Conservation (phyloP, 2,113 vertebrate species). For the Eulemur rufifrons region DNA sequence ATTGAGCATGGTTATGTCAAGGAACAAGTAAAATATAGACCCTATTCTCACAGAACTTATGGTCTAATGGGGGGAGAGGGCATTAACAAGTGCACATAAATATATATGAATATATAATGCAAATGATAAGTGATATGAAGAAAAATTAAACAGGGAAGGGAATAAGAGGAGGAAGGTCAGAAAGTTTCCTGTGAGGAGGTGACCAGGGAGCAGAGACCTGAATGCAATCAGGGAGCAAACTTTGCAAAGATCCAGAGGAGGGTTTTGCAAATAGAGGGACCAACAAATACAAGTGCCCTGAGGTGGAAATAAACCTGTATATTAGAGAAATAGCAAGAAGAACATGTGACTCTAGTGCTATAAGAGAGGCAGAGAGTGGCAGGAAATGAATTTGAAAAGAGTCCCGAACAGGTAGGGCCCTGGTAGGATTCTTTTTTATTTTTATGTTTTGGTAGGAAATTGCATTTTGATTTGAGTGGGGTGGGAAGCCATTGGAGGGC, state of each 20-base stretch:
- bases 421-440: neutral
- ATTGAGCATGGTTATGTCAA: neutral
- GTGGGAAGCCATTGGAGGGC: neutral
- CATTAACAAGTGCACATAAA: neutral
- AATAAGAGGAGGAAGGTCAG: neutral
- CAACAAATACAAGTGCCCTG: neutral
- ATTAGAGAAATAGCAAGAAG: neutral
- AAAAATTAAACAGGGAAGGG: neutral
- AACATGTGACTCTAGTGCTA: neutral
- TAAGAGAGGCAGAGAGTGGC: neutral
- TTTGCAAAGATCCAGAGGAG: neutral
- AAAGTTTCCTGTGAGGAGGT: neutral
- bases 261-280: neutral
- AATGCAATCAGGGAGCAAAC: neutral
- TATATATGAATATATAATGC: neutral
- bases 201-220: no score
- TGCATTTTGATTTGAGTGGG: neutral
- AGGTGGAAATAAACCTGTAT: neutral
- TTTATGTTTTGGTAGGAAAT: neutral
- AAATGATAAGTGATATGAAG: neutral
- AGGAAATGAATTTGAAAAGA: neutral
- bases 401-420: neutral
- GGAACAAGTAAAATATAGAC: neutral
- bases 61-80: neutral
- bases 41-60: neutral